Evolutionary conservation across 2,797 vertebrate genomes (phyloP).

Genomic region (Pristis pectinata): DNA sequence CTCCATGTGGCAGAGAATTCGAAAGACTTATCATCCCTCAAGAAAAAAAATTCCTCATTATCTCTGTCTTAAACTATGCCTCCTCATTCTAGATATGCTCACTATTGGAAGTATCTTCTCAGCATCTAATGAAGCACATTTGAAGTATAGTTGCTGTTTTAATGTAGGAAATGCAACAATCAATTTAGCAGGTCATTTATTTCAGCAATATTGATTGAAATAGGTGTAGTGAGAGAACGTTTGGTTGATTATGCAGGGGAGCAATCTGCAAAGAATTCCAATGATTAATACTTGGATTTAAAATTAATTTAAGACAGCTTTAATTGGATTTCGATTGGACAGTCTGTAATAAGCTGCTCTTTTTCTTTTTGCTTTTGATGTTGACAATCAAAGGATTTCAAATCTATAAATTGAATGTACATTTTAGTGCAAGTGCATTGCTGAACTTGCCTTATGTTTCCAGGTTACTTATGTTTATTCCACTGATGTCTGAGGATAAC

Average conservation of each 20-base stretch:
- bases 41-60: too few species aligned
- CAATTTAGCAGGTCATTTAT: neutral
- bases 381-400: neutral
- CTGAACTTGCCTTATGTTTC: neutral
- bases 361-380: neutral
- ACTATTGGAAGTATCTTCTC: too few species aligned
- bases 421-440: constrained; percentile 2
- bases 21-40: too few species aligned
- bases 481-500: neutral
- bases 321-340: neutral
- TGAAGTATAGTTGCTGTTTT: too few species aligned
- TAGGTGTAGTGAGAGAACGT: neutral
- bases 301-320: neutral
- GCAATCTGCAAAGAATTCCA: neutral
- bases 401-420: neutral
- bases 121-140: too few species aligned
- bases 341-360: neutral
- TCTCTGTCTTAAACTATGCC: too few species aligned
- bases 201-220: neutral
- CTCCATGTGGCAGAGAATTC: too few species aligned
- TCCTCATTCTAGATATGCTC: too few species aligned
- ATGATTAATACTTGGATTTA: neutral
- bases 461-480: neutral
- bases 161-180: neutral
- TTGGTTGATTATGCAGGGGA: neutral